Percentiles rank a stretch among this genome's conserved stretches.
phyloP scores from a whole-genome alignment of 2,113 vertebrate genomes.

The Aphyosemion australe region DNA sequence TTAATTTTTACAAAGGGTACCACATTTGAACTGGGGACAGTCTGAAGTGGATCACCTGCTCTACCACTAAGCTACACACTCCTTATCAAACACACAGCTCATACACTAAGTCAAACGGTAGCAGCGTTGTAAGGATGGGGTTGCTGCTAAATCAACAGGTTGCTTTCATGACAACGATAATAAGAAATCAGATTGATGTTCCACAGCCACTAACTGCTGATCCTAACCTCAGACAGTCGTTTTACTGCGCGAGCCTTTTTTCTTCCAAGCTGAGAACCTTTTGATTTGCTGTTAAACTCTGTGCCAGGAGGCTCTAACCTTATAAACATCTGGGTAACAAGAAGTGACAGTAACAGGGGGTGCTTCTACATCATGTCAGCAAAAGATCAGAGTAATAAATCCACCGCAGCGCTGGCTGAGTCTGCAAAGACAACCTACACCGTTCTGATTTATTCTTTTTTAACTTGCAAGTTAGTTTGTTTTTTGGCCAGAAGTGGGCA shows the following conservation, averaged over 20 bases:
- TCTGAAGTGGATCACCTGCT: too few species aligned
- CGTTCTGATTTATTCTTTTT: conserved; percentile 11
- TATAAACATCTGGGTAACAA: not conserved
- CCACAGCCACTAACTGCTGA: not conserved
- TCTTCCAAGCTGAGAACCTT: conserved; percentile 12
- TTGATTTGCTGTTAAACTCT: conserved; percentile 82
- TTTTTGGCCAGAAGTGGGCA: not conserved
- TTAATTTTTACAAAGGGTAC: too few species aligned
- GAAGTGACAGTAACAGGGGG: conserved; percentile 9
- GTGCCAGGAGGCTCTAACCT: conserved; percentile 74
- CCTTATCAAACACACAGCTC: too few species aligned
- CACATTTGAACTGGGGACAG: too few species aligned
- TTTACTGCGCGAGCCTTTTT: not conserved
- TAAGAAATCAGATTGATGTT: not conserved
- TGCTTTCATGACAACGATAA: not conserved
- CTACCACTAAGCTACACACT: too few species aligned
- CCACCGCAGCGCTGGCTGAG: conserved; percentile 14
- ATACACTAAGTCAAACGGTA: not conserved
- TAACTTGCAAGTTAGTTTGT: conserved; percentile 16
- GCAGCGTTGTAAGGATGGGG: too few species aligned
- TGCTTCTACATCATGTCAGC: conserved; percentile 17
- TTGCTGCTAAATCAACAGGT: not conserved
- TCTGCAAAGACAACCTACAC: conserved; percentile 28
- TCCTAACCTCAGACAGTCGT: not conserved
- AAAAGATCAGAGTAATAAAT: conserved; percentile 35